Percentiles rank a stretch among this genome's conserved stretches.
Conservation (phyloP, 2,888 invertebrate species). For the Drosophila mayaguana region DNA sequence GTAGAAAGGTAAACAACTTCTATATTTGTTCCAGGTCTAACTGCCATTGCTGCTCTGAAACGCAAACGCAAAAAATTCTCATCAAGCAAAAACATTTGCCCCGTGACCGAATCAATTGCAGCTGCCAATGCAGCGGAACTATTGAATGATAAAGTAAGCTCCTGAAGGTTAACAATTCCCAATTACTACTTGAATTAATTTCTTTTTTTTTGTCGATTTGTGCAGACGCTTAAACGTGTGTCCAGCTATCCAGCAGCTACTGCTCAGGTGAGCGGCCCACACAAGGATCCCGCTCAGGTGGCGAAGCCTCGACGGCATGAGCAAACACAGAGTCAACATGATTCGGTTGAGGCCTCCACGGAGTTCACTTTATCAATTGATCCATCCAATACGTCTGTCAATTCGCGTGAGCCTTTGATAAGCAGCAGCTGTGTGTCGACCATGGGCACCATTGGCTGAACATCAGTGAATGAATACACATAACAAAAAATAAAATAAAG, state of each 20-base stretch:
- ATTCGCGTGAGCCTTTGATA: conserved; percentile 88
- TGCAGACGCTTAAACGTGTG: conserved; percentile 88
- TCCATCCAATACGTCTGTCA: conserved; percentile 84
- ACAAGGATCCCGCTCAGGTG: conserved; percentile 84
- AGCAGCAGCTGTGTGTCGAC: conserved; percentile 84
- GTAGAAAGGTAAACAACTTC: not conserved
- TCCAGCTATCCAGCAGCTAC: conserved; percentile 88
- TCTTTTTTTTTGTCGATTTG: not conserved
- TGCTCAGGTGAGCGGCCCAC: conserved; percentile 84
- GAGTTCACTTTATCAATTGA: conserved; percentile 83
- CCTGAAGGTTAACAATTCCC: conserved; percentile 78
- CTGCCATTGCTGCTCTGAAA: conserved; percentile 90
- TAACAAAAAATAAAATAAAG: not conserved
- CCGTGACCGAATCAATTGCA: conserved; percentile 85
- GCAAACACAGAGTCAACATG: conserved; percentile 88
- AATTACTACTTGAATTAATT: not conserved
- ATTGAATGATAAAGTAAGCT: conserved; percentile 82
- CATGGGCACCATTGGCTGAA: conserved; percentile 70
- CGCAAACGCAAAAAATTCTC: conserved; percentile 94
- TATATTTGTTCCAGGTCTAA: conserved; percentile 70
- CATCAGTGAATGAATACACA: not conserved
- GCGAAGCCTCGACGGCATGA: conserved; percentile 86
- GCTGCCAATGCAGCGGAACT: conserved; percentile 71
- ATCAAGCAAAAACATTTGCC: conserved; percentile 90
- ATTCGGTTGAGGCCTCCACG: conserved; percentile 85